Percentiles rank a stretch among this genome's conserved stretches.
Evolutionary conservation across 1,140 invertebrate species (phyloP).

Genomic region (Papilio xuthus): DNA sequence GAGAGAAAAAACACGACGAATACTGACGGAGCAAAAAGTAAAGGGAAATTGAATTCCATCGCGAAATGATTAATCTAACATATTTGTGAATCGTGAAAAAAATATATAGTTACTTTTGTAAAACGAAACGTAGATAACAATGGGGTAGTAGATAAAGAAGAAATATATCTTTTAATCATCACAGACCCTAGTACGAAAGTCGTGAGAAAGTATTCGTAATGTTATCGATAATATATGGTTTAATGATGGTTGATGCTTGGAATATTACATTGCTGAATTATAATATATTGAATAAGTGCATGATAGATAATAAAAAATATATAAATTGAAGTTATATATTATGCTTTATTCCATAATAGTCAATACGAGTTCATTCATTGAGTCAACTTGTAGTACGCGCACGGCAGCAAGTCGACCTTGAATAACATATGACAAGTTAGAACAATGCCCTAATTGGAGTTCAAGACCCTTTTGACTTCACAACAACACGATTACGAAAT

Average conservation of each 20-base stretch:
- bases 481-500: constrained; percentile 23
- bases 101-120: background rate
- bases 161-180: no score
- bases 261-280: background rate
- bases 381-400: background rate
- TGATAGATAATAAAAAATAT: background rate
- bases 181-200: no score
- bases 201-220: no score
- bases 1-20: background rate
- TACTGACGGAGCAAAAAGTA: constrained; percentile 20
- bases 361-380: constrained; percentile 18
- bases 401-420: constrained; percentile 28
- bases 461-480: constrained; percentile 33
- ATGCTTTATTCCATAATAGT: background rate
- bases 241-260: no score
- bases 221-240: no score
- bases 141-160: background rate
- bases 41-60: constrained; percentile 33
- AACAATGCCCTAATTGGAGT: constrained; percentile 38
- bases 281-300: background rate
- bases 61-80: constrained; percentile 11
- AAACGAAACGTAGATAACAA: background rate
- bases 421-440: constrained; percentile 37
- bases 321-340: background rate
- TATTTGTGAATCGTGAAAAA: background rate